Evolutionary conservation across 2,888 invertebrate genomes (phyloP).

Genomic region (Andrena minutula): DNA sequence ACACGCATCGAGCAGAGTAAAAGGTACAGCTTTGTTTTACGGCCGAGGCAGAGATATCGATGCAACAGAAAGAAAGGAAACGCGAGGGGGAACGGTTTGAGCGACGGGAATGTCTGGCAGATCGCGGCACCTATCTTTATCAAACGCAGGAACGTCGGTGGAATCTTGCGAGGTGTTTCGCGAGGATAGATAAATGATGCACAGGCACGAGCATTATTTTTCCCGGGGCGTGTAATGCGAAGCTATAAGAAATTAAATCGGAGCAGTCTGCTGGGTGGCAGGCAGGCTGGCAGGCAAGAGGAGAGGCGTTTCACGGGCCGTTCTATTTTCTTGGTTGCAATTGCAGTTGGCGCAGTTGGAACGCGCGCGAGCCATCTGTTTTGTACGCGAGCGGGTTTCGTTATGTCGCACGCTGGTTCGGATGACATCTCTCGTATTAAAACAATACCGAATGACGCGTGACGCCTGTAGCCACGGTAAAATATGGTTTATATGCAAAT

Average conservation of each 20-base stretch:
- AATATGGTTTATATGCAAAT: constrained; percentile 67
- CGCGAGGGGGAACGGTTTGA: not conserved
- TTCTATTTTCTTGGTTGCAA: constrained; percentile 41
- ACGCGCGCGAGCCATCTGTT: constrained; percentile 51
- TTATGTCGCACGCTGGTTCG: constrained; percentile 46
- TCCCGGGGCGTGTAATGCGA: not conserved
- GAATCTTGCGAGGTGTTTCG: constrained; percentile 9
- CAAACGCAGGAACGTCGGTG: not conserved
- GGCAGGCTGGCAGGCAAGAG: not conserved
- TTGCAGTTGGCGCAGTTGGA: constrained; percentile 30
- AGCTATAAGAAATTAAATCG: constrained; percentile 47
- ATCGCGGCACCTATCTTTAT: constrained; percentile 20
- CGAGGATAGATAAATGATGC: not conserved
- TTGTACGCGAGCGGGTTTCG: constrained; percentile 57
- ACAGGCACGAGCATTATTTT: constrained; percentile 13
- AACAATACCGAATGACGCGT: constrained; percentile 64
- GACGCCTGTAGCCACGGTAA: constrained; percentile 53
- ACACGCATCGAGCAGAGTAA: no score
- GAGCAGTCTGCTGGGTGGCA: not conserved
- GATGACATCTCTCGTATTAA: constrained; percentile 58
- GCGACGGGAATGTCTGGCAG: constrained; percentile 3
- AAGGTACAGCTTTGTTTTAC: not conserved
- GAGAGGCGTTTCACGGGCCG: constrained; percentile 9
- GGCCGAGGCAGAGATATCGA: not conserved
- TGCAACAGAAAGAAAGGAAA: not conserved